A percentile compares a stretch with the other conserved stretches of the same genome.
These are phyloP conservation scores for Dendrocincla tyrannina DNA, from an alignment of 2,797 vertebrate species.

Conservation along the genomic window DNA sequence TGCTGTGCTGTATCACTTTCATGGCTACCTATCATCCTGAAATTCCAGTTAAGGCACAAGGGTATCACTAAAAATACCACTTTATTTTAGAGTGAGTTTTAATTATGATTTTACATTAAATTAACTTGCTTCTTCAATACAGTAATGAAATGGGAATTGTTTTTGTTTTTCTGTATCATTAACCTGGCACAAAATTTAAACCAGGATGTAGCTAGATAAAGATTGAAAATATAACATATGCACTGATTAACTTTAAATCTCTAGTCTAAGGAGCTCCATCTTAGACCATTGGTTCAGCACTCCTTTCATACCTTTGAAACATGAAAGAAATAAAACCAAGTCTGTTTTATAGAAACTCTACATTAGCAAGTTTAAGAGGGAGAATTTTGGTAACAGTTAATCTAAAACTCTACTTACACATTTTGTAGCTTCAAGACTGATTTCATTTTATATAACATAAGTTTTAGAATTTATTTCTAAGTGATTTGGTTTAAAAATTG, in stretches of 20 bases:
- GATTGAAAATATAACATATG: fast-evolving
- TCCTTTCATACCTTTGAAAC: not conserved
- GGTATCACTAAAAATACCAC: not conserved
- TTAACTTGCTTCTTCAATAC: not conserved
- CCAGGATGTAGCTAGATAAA: not conserved
- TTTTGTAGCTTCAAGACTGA: not conserved
- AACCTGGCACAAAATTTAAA: not conserved
- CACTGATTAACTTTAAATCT: not conserved
- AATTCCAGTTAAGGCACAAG: constrained; percentile 2
- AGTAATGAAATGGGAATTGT: not conserved
- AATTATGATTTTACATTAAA: not conserved
- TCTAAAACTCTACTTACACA: not conserved
- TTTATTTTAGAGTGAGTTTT: not conserved
- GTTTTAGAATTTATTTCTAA: not conserved
- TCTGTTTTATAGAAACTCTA: not conserved
- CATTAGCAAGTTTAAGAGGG: not conserved
- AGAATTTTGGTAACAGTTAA: not conserved
- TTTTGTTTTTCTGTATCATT: not conserved
- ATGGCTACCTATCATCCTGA: not conserved
- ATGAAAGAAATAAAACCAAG: not conserved
- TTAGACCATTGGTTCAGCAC: not conserved
- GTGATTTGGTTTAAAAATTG: not conserved
- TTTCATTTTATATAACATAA: not conserved
- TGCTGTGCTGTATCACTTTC: constrained; percentile 8
- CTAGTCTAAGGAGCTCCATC: not conserved